Conservation (phyloP, 2,113 vertebrate genomes). For the Verasper variegatus region DNA sequence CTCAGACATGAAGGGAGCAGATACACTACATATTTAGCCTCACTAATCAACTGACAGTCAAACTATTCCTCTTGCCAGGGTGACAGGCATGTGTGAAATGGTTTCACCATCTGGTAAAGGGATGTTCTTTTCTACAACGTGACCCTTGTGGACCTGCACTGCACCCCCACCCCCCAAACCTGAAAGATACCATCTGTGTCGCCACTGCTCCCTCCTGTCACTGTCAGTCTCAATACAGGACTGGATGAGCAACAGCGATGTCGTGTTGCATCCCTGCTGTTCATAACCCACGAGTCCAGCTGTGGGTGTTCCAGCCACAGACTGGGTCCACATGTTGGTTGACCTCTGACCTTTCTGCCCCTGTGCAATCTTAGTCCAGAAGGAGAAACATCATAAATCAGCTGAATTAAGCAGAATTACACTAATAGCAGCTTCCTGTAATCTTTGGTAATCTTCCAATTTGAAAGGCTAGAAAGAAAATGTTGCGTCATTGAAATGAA, state of each 20-base stretch:
- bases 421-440: slow-evolving; percentile 2
- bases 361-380: neutral
- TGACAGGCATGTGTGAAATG: slow-evolving; percentile 40
- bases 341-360: slow-evolving; percentile 41
- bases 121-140: slow-evolving; percentile 29
- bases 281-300: slow-evolving; percentile 13
- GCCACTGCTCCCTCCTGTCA: slow-evolving; percentile 41
- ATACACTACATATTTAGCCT: slow-evolving; percentile 26
- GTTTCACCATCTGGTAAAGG: slow-evolving; percentile 22
- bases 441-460: neutral
- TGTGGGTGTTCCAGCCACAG: neutral
- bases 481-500: no score
- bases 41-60: slow-evolving; percentile 14
- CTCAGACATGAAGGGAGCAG: slow-evolving; percentile 31
- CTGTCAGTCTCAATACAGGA: slow-evolving; percentile 16
- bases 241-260: slow-evolving; percentile 16
- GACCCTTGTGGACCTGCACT: slow-evolving; percentile 10
- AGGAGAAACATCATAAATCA: slow-evolving; percentile 18
- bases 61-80: neutral
- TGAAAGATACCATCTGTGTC: slow-evolving; percentile 21
- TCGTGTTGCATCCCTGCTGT: slow-evolving; percentile 12
- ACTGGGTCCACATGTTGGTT: slow-evolving; percentile 22
- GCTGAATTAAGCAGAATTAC: neutral
- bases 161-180: neutral
- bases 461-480: neutral